Base-by-base conservation (phyloP, 1,140 invertebrate species). In the Diachasmimorpha longicaudata region DNA sequence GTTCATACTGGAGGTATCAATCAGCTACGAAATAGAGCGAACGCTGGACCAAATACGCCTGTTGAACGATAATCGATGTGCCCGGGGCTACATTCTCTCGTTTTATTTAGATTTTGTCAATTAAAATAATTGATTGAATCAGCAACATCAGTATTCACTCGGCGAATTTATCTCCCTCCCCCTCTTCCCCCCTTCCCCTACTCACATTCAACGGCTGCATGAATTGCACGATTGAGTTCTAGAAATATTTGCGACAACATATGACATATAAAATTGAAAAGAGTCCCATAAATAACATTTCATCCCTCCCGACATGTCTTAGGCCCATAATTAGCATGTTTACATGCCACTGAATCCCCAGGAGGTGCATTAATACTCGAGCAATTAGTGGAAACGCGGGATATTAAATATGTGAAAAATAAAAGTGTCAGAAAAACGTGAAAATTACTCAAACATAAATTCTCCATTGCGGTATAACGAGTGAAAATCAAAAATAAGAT, bases 271-370 rank as follows among this genome's bases (percentile, higher is more conserved):
- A 52, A 52, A 52, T 52, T 52, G 48, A 16, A 52, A 52, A 52
- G 2, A 16, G 6, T n/a, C 5, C 6, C 16, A 19, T 19, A 52
- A 52, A 52, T 52, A 6, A 52, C 48, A 52, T 52, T 52, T 16
- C 2, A 52, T 52, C 14, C 16, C 58, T 39, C 39, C 69, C 23
- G 48, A 72, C 39, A 68, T 71, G 19, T 72, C 73, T 73, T 37
- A 70, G 66, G 42, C 37, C n/a, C 25, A 73, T 74, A 80, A 80
- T 80, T 80, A 80, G 75, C 79, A 58, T 75, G 77, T 77, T 80
- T 80, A 78, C 79, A 80, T 73, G 77, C 79, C 73, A 80, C 78
- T 74, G 73, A 78, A 72, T 73, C 75, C 23, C 52, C 69, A 36
- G 66, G 75, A 68, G 39, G 71, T 75, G 42, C 63, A 4, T 52